Conservation (phyloP, 2,113 vertebrate species). For the Willisornis vidua region DNA sequence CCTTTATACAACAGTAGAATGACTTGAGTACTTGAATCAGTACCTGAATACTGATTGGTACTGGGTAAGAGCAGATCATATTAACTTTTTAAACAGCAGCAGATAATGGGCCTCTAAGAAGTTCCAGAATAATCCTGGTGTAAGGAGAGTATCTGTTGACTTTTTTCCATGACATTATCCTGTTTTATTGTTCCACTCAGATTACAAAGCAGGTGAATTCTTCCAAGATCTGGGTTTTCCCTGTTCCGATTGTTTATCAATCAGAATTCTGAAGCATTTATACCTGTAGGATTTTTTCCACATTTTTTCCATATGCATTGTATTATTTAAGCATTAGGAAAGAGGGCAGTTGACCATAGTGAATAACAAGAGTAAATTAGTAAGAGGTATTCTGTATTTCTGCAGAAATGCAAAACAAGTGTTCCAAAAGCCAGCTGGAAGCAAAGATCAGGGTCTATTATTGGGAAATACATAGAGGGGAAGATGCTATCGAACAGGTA, state of each 20-base stretch:
- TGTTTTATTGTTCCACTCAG: neutral
- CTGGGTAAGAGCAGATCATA: neutral
- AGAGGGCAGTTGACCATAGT: neutral
- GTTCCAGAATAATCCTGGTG: neutral
- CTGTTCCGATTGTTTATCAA: neutral
- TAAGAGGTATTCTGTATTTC: constrained; percentile 50
- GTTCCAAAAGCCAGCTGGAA: constrained; percentile 62
- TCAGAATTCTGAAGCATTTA: neutral
- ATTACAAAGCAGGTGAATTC: neutral
- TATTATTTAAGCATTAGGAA: neutral
- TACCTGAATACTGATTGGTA: neutral
- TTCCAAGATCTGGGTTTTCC: neutral
- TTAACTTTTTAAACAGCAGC: neutral
- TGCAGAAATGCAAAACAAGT: constrained; percentile 79
- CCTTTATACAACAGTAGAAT: neutral
- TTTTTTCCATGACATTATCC: neutral
- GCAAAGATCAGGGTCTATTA: constrained; percentile 75
- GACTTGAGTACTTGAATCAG: neutral
- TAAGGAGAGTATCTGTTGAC: neutral
- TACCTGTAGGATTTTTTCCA: neutral
- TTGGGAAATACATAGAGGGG: constrained; percentile 74
- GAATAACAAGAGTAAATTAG: neutral
- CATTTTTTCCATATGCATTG: neutral
- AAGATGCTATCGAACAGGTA: constrained; percentile 78
- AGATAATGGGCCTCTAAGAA: neutral